Evolutionary conservation across 2,888 invertebrate species (phyloP).

Genomic region (Himalopsyche japonica): DNA sequence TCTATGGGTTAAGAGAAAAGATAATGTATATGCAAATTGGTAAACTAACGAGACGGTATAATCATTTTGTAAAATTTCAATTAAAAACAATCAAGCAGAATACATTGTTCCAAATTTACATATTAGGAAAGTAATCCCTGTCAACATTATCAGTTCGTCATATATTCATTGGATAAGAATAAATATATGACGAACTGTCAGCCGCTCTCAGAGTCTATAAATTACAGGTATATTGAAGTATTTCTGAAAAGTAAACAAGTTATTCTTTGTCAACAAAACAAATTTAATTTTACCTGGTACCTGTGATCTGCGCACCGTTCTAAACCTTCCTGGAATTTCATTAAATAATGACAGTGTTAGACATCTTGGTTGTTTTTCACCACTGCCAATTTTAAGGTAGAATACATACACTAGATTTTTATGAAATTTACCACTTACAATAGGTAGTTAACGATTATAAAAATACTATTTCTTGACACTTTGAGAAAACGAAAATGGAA

Average conservation of each 20-base stretch:
- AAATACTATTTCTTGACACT: no score
- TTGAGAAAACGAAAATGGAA: no score
- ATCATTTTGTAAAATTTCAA: no score
- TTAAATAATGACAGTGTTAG: constrained; percentile 15
- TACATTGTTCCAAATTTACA: no score
- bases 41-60: no score
- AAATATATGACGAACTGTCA: neutral
- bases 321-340: constrained; percentile 30
- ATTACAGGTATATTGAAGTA: constrained; percentile 30
- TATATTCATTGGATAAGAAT: neutral
- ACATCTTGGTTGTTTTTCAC: neutral
- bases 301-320: neutral
- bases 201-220: constrained; percentile 16
- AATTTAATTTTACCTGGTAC: constrained; percentile 39
- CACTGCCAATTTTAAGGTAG: neutral
- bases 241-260: constrained; percentile 38
- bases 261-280: constrained; percentile 36
- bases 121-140: no score
- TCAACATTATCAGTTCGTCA: neutral
- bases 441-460: no score
- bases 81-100: no score
- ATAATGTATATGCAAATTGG: no score
- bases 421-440: no score
- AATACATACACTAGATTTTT: no score
- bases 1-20: no score